Base-by-base conservation (phyloP, 1,140 invertebrate genomes). In the Brachionus paranguensis region DNA sequence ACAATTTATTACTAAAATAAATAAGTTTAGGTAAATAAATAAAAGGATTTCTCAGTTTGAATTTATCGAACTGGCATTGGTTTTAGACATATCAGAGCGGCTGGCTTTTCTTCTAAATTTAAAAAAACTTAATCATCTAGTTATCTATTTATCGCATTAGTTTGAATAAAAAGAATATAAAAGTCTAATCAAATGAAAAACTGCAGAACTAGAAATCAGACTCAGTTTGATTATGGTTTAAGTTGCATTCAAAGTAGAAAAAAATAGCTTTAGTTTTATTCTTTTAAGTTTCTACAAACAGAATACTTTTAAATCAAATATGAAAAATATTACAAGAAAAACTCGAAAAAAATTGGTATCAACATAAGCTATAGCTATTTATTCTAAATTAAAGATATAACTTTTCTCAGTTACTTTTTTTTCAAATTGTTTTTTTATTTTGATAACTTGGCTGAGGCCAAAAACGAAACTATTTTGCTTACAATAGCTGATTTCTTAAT, bases 341-440 rank as follows among this genome's bases (percentile, higher is more conserved):
- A 72, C 68, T 72, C 68, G 33, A 68, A 29, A 37, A 68, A 68
- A 68, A 68, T 17, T 68, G 53, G 53, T 55, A 55, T 68, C 24
- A 72, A 72, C 68, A 72, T 72, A 72, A 72, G 68, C 41, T 72
- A 72, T n/a, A 72, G 41, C 68, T 72, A 72, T 72, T 72, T 72
- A 72, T 72, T 72, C 68, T 72, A 72, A 72, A 72, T 72, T 72
- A 72, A 72, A 72, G 68, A 72, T 72, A 72, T 72, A 41, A 72
- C 68, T 72, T 72, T 72, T 68, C 64, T 68, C 64, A 68, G 64
- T 37, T 68, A 33, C 24, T 68, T 68, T 47, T 37, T 68, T 37
- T 68, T 37, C n/a, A 68, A 68, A 29, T 72, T 41, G 37, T 41
- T 41, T 41, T 41, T 41, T 2, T 72, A 72, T 72, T 72, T 72